Evolutionary conservation across 2,797 vertebrate species (phyloP), one percentile per base, ranked within the genome.

Genomic region (Mus caroli): DNA sequence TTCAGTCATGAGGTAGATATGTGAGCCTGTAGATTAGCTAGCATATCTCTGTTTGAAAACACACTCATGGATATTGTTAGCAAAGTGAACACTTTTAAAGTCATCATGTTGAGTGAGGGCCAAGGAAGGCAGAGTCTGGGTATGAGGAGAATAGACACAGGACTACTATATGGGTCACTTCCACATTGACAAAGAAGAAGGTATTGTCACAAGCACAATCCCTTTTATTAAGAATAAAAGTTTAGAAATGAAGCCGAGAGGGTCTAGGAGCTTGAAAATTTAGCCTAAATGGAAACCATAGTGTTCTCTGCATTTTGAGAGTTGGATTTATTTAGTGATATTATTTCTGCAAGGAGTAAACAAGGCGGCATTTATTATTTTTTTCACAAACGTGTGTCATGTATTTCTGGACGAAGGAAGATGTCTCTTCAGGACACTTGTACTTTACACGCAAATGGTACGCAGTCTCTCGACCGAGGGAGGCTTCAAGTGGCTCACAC

Each of bases 281-380:
- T 11, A 56, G 83, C 64, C 54, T 87, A 17, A 88, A 84, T 31
- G 62, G 71, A 69, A 13, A 24, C 34, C 13, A 28, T 62, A 31
- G 62, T n/a, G 2, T 6, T 85, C 31, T 78, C 6, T 54, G n/a
- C 43, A 43, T 43, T 43, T 5, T 43, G 43, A 43, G 43, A 43
- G 43, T 43, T 89, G 67, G 37, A 77, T 52, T 95, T 91, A 77
- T 52, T 95, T 91, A 89, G 31, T 43, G 71, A 19, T 77, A 92
- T n/a, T 82, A 82, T 3, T 83, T 46, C 34, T 84, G 28, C 12
- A 15, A 67, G 62, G 60, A 90, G 87, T 64, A 88, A 92, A 34
- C 11, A 13, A 89, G n/a, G 11, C 6, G 50, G 13, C 43, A 43
- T 71, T 92, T 62, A 40, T 31, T 91, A 58, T 40, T 58, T 67